phyloP scores from a whole-genome alignment of 1,140 invertebrate genomes.

The Galendromus occidentalis region DNA sequence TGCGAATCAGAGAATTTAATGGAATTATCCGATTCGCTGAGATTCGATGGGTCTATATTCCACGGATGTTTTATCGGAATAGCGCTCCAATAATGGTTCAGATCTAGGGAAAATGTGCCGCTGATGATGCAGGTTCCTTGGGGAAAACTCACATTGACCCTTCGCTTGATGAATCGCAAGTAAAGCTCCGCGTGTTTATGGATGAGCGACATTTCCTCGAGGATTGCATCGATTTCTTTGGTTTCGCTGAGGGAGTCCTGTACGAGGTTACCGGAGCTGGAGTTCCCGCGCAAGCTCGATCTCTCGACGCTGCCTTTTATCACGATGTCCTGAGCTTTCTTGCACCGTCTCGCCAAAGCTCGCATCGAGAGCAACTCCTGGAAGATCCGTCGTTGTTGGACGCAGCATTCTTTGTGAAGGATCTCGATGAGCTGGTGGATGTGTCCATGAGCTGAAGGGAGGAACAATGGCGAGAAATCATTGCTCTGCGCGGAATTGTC shows the following conservation, averaged over 20 bases:
- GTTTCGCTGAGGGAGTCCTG: conserved; percentile 26
- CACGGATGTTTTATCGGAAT: too few relatives aligned
- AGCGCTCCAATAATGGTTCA: too few relatives aligned
- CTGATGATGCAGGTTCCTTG: too few relatives aligned
- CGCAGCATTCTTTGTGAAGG: conserved; percentile 69
- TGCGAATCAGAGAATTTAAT: too few relatives aligned
- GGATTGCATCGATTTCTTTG: conserved; percentile 62
- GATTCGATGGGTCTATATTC: too few relatives aligned
- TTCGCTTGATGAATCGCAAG: conserved; percentile 59
- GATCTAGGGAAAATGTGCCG: too few relatives aligned
- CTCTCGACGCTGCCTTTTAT: not conserved
- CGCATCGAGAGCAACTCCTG: conserved; percentile 1
- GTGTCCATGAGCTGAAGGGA: conserved; percentile 40
- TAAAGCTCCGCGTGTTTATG: conserved; percentile 77
- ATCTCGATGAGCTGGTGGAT: conserved; percentile 46
- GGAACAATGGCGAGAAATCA: not conserved
- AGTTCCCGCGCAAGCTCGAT: not conserved
- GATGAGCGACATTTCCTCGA: conserved; percentile 75
- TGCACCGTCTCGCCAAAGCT: not conserved
- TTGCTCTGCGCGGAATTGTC: too few relatives aligned
- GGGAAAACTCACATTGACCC: conserved; percentile 42
- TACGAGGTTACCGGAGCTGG: not conserved
- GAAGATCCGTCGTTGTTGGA: conserved; percentile 36
- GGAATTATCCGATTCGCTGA: too few relatives aligned
- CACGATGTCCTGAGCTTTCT: not conserved